Conservation (phyloP, 92 coral and sea anemone species). For the Zoanthus sansibaricus region DNA sequence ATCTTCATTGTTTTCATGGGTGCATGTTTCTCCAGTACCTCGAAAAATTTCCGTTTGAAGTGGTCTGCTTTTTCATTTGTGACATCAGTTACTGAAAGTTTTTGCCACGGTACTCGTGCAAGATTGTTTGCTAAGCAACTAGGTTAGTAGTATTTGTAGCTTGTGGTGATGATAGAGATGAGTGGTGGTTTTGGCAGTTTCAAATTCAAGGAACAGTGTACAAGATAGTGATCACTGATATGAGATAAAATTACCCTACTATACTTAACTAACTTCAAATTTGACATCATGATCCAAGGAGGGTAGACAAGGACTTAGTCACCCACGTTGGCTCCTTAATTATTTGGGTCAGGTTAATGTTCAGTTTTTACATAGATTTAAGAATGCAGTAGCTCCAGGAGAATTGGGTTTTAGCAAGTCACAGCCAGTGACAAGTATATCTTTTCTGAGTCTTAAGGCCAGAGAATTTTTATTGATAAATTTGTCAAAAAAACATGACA, state of each 20-base stretch:
- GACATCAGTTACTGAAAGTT: background rate
- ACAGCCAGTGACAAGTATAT: slow-evolving; percentile 32
- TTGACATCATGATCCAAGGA: background rate
- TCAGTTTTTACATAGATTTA: slow-evolving; percentile 1
- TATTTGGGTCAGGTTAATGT: slow-evolving; percentile 2
- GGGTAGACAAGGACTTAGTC: background rate
- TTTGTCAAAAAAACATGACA: slow-evolving; percentile 31
- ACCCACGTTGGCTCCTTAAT: slow-evolving; percentile 10
- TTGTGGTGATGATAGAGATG: slow-evolving; percentile 40
- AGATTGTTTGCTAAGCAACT: slow-evolving; percentile 15
- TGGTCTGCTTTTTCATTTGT: background rate
- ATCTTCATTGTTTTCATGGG: slow-evolving; percentile 2
- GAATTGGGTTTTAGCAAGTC: slow-evolving; percentile 38
- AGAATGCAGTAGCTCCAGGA: slow-evolving; percentile 44
- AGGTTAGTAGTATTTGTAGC: slow-evolving; percentile 36
- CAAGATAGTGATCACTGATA: background rate
- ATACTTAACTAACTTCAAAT: background rate
- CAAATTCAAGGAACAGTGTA: slow-evolving; percentile 9
- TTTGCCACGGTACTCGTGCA: slow-evolving; percentile 25
- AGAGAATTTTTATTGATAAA: slow-evolving; percentile 43
- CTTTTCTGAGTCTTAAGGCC: slow-evolving; percentile 37
- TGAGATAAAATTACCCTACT: background rate
- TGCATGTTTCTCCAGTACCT: slow-evolving; percentile 8
- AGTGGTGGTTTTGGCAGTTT: background rate
- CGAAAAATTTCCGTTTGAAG: background rate